Evolutionary conservation across 2,113 vertebrate species (phyloP).

Genomic region (Poeciliopsis prolifica): DNA sequence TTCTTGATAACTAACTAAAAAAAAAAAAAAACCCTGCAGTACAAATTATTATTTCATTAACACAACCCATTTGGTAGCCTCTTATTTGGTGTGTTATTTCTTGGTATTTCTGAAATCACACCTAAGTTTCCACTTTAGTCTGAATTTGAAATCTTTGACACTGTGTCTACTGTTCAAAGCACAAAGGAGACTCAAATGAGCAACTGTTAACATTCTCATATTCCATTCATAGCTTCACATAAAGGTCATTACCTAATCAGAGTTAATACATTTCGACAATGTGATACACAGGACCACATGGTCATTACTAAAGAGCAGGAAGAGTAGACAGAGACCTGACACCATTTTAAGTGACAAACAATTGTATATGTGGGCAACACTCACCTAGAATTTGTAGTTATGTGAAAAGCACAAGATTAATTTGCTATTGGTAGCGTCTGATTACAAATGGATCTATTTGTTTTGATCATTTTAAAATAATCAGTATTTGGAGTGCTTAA

Average conservation of each 20-base stretch:
- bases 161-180: slow-evolving; percentile 47
- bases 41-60: slow-evolving; percentile 7
- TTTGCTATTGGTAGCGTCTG: no score
- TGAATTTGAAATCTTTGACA: slow-evolving; percentile 42
- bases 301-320: slow-evolving; percentile 24
- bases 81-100: slow-evolving; percentile 55
- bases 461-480: no score
- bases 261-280: slow-evolving; percentile 25
- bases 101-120: slow-evolving; percentile 54
- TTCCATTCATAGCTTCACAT: slow-evolving; percentile 52
- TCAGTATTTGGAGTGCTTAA: no score
- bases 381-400: slow-evolving; percentile 4
- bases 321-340: slow-evolving; percentile 23
- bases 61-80: slow-evolving; percentile 21
- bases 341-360: slow-evolving; percentile 28
- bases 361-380: slow-evolving; percentile 23
- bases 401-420: not conserved
- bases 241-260: slow-evolving; percentile 61
- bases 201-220: slow-evolving; percentile 41
- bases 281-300: slow-evolving; percentile 12
- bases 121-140: slow-evolving; percentile 43
- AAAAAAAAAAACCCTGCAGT: not conserved
- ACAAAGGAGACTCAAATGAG: slow-evolving; percentile 53
- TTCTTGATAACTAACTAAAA: not conserved
- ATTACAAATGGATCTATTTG: no score